These are phyloP conservation scores for Lipophrys pholis DNA, from an alignment of 2,113 vertebrate species.

Conservation along the genomic window DNA sequence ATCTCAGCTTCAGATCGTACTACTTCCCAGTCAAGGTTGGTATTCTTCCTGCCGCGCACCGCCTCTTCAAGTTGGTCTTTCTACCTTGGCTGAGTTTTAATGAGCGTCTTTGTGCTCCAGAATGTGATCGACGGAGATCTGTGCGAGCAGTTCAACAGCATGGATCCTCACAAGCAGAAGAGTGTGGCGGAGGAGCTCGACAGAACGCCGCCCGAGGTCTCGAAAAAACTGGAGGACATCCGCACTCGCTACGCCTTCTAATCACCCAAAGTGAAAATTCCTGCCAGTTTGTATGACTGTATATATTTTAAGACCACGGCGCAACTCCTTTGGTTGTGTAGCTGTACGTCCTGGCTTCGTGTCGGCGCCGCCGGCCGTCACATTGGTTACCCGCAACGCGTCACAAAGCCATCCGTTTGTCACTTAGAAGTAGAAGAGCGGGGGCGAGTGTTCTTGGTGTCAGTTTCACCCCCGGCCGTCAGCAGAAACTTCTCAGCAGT, in stretches of 20 bases:
- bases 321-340: too few species aligned
- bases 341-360: too few species aligned
- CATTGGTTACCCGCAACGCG: background rate
- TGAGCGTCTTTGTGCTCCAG: conserved; percentile 71
- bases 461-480: too few species aligned
- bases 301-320: too few species aligned
- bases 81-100: background rate
- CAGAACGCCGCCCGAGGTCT: conserved; percentile 95
- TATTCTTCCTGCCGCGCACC: background rate
- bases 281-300: too few species aligned
- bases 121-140: conserved; percentile 99
- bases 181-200: conserved; percentile 97
- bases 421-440: background rate
- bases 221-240: conserved; percentile 98
- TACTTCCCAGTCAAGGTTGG: conserved; percentile 98
- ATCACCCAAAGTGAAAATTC: too few species aligned
- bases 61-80: background rate
- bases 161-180: conserved; percentile 98
- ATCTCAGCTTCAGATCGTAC: conserved; percentile 98
- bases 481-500: too few species aligned
- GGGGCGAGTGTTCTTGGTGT: too few species aligned
- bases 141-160: conserved; percentile 99
- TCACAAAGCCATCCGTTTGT: too few species aligned
- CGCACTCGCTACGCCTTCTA: conserved; percentile 98
- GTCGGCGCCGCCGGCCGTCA: background rate